Conservation (phyloP, 2,113 vertebrate species). For the Procavia capensis region DNA sequence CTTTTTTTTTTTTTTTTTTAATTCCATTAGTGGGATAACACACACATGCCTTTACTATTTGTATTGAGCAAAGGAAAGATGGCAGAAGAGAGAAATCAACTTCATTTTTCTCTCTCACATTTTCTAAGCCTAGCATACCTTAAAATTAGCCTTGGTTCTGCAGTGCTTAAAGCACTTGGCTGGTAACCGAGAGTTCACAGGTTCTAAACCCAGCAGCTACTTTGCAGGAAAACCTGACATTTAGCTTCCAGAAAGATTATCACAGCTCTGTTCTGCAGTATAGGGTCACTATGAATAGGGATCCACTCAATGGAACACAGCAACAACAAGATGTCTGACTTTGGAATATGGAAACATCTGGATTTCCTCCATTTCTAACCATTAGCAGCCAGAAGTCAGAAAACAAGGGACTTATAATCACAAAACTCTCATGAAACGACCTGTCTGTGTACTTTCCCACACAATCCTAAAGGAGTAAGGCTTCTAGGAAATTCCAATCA, state of each 20-base stretch:
- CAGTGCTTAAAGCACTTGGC: background rate
- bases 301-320: background rate
- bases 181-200: background rate
- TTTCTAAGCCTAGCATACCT: background rate
- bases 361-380: background rate
- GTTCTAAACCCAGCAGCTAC: background rate
- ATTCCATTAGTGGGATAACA: background rate
- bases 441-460: background rate
- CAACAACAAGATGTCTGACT: background rate
- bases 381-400: slow-evolving; percentile 1
- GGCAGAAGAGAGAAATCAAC: background rate
- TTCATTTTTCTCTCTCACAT: background rate
- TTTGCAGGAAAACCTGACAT: too few relatives aligned
- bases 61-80: background rate
- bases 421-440: background rate
- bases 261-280: background rate
- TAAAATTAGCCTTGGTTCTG: too few relatives aligned
- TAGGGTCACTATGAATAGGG: background rate
- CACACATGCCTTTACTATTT: background rate
- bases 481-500: background rate
- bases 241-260: background rate
- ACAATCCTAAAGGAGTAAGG: background rate
- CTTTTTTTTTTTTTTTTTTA: background rate
- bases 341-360: background rate
- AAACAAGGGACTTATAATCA: background rate